A percentile compares a stretch with the other conserved stretches of the same genome.
phyloP scores from a whole-genome alignment of 2,113 vertebrate species.

The Oreochromis spilurus region DNA sequence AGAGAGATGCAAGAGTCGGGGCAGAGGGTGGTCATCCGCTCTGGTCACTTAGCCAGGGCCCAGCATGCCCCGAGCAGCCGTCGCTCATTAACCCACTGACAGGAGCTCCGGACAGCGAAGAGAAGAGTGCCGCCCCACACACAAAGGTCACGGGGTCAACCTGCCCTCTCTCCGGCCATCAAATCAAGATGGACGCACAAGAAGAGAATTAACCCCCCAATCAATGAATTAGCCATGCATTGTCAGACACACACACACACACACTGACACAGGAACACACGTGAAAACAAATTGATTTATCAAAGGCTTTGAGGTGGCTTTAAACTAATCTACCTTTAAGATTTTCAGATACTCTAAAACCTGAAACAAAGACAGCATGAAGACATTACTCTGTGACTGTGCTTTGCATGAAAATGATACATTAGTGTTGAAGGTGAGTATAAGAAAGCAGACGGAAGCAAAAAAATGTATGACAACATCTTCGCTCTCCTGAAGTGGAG shows the following conservation, averaged over 20 bases:
- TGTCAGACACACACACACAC: slow-evolving; percentile 2
- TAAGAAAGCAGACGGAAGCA: background rate
- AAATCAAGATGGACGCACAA: slow-evolving; percentile 86
- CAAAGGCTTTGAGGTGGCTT: slow-evolving; percentile 42
- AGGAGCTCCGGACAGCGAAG: slow-evolving; percentile 72
- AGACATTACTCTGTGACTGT: slow-evolving; percentile 9
- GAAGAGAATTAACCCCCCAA: slow-evolving; percentile 75
- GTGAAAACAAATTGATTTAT: slow-evolving; percentile 68
- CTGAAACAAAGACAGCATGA: background rate
- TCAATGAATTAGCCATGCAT: slow-evolving; percentile 64
- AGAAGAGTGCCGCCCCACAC: slow-evolving; percentile 79
- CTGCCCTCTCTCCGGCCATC: slow-evolving; percentile 83
- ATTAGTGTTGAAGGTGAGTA: background rate
- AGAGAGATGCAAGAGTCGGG: slow-evolving; percentile 25
- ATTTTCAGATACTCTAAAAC: background rate
- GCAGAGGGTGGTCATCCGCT: slow-evolving; percentile 65
- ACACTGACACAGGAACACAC: slow-evolving; percentile 6
- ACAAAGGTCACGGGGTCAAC: slow-evolving; percentile 89
- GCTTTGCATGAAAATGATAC: background rate
- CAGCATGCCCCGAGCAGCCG: slow-evolving; percentile 87
- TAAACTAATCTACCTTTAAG: slow-evolving; percentile 27
- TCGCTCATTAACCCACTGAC: slow-evolving; percentile 89
- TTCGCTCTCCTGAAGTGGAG: background rate
- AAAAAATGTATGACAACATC: background rate
- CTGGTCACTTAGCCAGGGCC: slow-evolving; percentile 82